A percentile compares a stretch with the other conserved stretches of the same genome.
Conservation (phyloP, 2,797 vertebrate species). For the Siniperca obscura region DNA sequence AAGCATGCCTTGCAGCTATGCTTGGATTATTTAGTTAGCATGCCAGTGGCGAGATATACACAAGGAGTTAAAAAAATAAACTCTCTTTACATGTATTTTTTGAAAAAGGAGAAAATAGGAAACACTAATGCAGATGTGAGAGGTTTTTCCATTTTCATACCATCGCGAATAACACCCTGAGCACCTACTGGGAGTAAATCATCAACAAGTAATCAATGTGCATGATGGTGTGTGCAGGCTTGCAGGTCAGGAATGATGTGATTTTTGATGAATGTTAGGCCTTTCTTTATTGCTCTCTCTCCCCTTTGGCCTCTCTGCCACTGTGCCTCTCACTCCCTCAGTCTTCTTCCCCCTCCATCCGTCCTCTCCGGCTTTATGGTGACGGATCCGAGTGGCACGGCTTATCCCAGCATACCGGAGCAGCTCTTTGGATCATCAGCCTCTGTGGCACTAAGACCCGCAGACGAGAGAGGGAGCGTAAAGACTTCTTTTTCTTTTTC, state of each 20-base stretch:
- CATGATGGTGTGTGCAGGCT: conserved; percentile 31
- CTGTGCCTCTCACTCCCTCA: not conserved
- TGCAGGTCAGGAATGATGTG: conserved; percentile 24
- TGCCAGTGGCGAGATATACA: conserved; percentile 45
- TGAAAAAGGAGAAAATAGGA: conserved; percentile 35
- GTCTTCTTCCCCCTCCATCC: not conserved
- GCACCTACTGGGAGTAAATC: conserved; percentile 47
- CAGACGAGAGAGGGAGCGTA: conserved; percentile 65
- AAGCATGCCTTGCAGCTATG: conserved; percentile 52
- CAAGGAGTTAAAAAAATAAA: conserved; percentile 3
- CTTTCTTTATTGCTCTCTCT: conserved; percentile 47
- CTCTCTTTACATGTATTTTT: conserved; percentile 32
- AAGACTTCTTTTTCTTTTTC: conserved; percentile 38
- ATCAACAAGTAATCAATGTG: conserved; percentile 58
- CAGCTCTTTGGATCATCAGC: conserved; percentile 74
- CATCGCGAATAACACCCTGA: conserved; percentile 21
- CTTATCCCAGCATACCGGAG: conserved; percentile 76
- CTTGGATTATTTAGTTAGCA: conserved; percentile 58
- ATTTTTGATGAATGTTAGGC: conserved; percentile 54
- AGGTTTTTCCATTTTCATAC: conserved; percentile 49
- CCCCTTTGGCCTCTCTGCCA: conserved; percentile 30
- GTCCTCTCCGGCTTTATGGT: conserved; percentile 40
- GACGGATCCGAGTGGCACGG: conserved; percentile 72
- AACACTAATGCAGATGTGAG: conserved; percentile 41
- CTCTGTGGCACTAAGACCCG: conserved; percentile 63